Base-by-base conservation (phyloP, 37 sponge, comb jelly and placozoan species). In the Oopsacas minuta region DNA sequence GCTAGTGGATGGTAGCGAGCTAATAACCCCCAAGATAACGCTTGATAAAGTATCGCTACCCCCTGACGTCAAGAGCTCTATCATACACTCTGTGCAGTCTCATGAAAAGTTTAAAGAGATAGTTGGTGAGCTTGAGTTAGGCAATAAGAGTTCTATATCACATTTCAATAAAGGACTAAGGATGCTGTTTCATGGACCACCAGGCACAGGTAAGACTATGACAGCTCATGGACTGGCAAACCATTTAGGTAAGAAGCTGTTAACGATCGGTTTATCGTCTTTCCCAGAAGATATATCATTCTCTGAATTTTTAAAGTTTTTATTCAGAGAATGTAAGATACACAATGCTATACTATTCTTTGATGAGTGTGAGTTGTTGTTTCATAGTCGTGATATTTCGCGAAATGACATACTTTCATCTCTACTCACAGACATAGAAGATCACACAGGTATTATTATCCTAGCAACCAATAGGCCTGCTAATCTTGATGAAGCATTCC, bases 401-500 rank as follows among this genome's bases (percentile, higher is more conserved):
- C 51, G 86, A 10, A 90, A 86, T 36, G 81, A 86, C 35, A 86
- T 83, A 15, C 52, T 90, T 0, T 88, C 85, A 0, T 28, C 88
- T 23, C 28, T 90, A 52, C 86, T 90, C 30, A 90, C 91, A 0
- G 91, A 90, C 81, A 88, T 90, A 52, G 91, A 91, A 75, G 86
- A 86, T 82, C 86, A 91, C 39, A 61, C 82, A 84, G 91, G 91
- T 0, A 37, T 91, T 1, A 91, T 91, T 38, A 86, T 91, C 34
- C 85, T 91, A 28, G 91, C 91, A 23, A 91, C 91, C 30, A 91
- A 91, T 88, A 88, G 91, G 75, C 91, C 88, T 34, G 86, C 88
- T 34, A 86, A 91, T 36, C 85, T 91, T 30, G 91, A 91, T 39
- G 91, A 91, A 82, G 91, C 91, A 39, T 88, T 91, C 88, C 88